Evolutionary conservation across 2,113 vertebrate genomes (phyloP).

Genomic region (Rissa tridactyla): DNA sequence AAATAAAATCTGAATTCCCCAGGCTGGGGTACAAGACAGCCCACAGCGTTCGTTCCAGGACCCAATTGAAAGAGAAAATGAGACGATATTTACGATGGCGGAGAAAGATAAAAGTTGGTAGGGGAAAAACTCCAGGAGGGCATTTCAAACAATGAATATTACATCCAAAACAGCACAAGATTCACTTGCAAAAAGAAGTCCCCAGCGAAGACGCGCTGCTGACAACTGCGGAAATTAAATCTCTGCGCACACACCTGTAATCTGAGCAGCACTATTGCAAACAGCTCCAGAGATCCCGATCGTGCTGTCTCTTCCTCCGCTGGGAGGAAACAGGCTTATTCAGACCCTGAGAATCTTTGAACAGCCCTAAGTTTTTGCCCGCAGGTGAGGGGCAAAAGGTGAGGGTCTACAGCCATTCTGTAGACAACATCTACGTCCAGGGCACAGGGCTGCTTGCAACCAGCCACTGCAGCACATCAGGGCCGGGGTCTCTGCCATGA

Average conservation of each 20-base stretch:
- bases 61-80: slow-evolving; percentile 32
- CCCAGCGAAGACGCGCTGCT: background rate
- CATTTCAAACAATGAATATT: background rate
- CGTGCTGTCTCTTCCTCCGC: background rate
- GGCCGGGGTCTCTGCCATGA: background rate
- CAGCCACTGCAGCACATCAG: background rate
- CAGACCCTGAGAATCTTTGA: background rate
- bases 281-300: background rate
- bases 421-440: background rate
- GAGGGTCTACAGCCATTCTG: background rate
- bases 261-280: background rate
- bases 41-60: slow-evolving; percentile 42
- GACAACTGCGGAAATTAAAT: slow-evolving; percentile 6
- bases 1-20: slow-evolving; percentile 51
- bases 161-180: background rate
- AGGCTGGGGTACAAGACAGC: background rate
- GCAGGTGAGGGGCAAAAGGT: background rate
- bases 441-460: background rate
- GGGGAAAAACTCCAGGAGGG: background rate
- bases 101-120: slow-evolving; percentile 35
- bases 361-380: background rate
- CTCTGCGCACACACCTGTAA: background rate
- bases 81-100: background rate
- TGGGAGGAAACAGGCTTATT: background rate
- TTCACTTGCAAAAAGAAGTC: background rate